These are phyloP conservation scores for Tetrax tetrax DNA, from an alignment of 2,113 vertebrate species.

Conservation along the genomic window DNA sequence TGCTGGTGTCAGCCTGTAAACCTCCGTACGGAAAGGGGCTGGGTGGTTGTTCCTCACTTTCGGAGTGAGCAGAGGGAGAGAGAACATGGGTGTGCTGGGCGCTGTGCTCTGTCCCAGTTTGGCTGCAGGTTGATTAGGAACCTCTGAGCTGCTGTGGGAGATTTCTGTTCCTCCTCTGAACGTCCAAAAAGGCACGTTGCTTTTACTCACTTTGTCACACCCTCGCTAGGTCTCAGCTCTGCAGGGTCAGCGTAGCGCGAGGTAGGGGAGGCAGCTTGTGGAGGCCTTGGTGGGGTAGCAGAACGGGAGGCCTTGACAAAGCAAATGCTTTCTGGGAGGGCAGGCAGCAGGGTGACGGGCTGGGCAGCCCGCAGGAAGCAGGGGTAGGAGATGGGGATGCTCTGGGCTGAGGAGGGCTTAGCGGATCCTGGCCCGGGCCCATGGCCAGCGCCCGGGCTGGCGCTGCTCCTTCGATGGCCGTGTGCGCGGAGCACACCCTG, in stretches of 20 bases:
- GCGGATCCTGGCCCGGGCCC: background rate
- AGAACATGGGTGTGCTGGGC: background rate
- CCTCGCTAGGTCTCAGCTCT: background rate
- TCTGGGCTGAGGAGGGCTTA: background rate
- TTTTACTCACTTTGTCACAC: background rate
- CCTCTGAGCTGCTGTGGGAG: background rate
- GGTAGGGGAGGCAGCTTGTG: background rate
- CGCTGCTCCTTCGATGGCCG: background rate
- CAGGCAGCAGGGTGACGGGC: background rate
- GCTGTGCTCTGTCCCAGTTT: background rate
- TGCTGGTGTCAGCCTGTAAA: background rate
- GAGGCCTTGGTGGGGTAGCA: background rate
- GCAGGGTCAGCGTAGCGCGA: accelerated
- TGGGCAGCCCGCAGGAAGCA: background rate
- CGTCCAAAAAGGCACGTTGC: accelerated
- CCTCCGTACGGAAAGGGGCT: background rate
- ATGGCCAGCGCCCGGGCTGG: background rate
- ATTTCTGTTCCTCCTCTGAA: background rate
- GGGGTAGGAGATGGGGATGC: background rate
- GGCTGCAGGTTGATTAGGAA: background rate
- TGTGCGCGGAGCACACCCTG: accelerated
- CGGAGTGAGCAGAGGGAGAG: background rate
- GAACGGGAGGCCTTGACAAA: background rate
- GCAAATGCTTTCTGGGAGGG: background rate
- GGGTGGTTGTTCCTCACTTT: background rate